A percentile compares a stretch with the other conserved stretches of the same genome.
Evolutionary conservation across 2,113 vertebrate genomes (phyloP).

Genomic region (Formicarius rufipectus): DNA sequence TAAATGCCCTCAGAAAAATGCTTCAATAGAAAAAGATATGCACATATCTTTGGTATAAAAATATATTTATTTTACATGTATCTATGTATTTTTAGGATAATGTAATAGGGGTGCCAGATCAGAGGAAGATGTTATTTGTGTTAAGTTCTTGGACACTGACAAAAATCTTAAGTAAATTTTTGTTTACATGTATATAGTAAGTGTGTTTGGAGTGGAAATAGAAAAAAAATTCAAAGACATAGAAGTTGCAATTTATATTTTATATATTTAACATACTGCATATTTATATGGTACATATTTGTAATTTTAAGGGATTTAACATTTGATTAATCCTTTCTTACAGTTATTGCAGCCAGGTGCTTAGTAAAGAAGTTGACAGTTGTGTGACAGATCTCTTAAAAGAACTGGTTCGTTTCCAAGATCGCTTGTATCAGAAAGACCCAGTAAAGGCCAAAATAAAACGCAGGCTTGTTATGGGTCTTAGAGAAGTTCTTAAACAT

Average conservation of each 20-base stretch:
- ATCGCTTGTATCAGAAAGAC: conserved; percentile 95
- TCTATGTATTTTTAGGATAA: not conserved
- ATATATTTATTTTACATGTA: not conserved
- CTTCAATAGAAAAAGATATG: not conserved
- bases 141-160: not conserved
- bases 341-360: conserved; percentile 96
- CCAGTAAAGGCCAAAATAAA: conserved; percentile 96
- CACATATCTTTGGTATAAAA: not conserved
- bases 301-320: not conserved
- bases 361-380: conserved; percentile 93
- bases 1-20: not conserved
- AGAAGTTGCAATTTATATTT: not conserved
- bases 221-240: not conserved
- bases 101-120: not conserved
- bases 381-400: conserved; percentile 89
- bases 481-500: conserved; percentile 94
- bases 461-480: conserved; percentile 93
- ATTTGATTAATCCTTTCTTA: not conserved
- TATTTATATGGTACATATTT: not conserved
- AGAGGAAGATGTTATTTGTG: too few relatives aligned
- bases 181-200: not conserved
- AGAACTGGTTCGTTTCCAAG: conserved; percentile 96
- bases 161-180: not conserved
- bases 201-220: not conserved
- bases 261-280: not conserved